Conservation (phyloP, 2,888 invertebrate species). For the Drosophila nigricruria region DNA sequence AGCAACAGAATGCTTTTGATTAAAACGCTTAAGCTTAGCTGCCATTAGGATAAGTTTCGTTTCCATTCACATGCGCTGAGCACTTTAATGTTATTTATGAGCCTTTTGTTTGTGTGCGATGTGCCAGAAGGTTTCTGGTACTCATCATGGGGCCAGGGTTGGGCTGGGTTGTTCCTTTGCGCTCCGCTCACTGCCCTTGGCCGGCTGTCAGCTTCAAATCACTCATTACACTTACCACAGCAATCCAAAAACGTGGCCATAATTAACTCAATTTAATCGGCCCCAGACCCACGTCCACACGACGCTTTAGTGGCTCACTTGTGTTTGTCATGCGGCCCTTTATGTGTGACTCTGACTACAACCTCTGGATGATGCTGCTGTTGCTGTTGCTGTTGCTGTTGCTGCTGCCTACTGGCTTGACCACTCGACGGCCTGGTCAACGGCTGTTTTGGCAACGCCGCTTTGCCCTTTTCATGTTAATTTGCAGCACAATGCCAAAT, state of each 20-base stretch:
- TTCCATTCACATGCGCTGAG: slow-evolving; percentile 13
- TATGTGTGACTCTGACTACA: slow-evolving; percentile 2
- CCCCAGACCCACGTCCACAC: slow-evolving; percentile 31
- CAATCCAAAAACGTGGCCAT: slow-evolving; percentile 67
- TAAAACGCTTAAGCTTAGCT: slow-evolving; percentile 22
- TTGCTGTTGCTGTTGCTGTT: no score
- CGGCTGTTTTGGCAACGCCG: slow-evolving; percentile 65
- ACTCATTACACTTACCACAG: slow-evolving; percentile 62
- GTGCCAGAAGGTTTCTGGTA: slow-evolving; percentile 29
- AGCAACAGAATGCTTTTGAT: slow-evolving; percentile 15
- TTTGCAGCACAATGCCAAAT: slow-evolving; percentile 72
- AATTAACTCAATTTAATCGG: slow-evolving; percentile 79
- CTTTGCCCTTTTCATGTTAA: slow-evolving; percentile 80
- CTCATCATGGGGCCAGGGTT: slow-evolving; percentile 22
- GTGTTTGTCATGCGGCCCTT: slow-evolving; percentile 51
- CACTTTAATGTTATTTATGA: slow-evolving; percentile 55
- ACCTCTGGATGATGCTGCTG: not conserved
- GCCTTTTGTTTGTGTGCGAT: slow-evolving; percentile 22
- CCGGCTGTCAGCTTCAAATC: slow-evolving; percentile 53
- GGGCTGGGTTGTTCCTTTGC: not conserved
- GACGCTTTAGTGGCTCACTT: slow-evolving; percentile 72
- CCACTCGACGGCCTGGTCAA: slow-evolving; percentile 41
- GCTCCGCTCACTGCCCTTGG: not conserved
- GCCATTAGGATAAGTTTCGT: slow-evolving; percentile 37
- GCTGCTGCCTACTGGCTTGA: slow-evolving; percentile 31